These are phyloP conservation scores for Bombus balteatus DNA, from an alignment of 1,140 invertebrate species.

Conservation along the genomic window DNA sequence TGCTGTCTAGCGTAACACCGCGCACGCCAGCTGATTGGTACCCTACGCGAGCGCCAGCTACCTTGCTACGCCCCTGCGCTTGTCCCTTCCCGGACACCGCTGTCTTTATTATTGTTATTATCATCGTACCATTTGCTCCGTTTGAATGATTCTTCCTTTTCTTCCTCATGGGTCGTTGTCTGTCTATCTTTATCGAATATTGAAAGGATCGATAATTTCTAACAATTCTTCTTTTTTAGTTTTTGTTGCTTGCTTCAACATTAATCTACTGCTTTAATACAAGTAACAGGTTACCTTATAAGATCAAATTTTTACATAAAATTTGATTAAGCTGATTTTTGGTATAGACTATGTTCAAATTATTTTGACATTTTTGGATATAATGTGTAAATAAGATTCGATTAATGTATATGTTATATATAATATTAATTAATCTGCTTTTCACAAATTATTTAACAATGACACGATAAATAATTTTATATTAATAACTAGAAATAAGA, in stretches of 20 bases:
- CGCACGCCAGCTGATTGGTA: slow-evolving; percentile 45
- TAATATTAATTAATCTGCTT: neutral
- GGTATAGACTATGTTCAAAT: neutral
- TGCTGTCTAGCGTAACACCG: slow-evolving; percentile 49
- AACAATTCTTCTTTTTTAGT: neutral
- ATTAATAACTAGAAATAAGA: neutral
- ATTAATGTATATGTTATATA: neutral
- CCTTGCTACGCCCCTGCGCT: slow-evolving; percentile 38
- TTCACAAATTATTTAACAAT: neutral
- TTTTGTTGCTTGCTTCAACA: neutral
- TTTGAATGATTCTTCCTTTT: slow-evolving; percentile 17
- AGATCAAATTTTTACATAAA: too few relatives aligned
- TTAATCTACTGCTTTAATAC: neutral
- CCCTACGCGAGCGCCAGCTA: slow-evolving; percentile 20
- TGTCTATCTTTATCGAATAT: neutral
- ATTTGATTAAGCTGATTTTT: neutral
- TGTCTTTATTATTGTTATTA: slow-evolving; percentile 45
- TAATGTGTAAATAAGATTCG: neutral
- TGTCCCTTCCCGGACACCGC: neutral
- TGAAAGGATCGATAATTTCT: slow-evolving; percentile 21
- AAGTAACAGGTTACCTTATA: too few relatives aligned
- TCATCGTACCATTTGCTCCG: slow-evolving; percentile 2
- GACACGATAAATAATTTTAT: neutral
- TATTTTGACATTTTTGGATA: neutral
- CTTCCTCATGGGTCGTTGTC: neutral